Base-by-base conservation (phyloP, 2,888 invertebrate species). In the Dynastes hyllus region DNA sequence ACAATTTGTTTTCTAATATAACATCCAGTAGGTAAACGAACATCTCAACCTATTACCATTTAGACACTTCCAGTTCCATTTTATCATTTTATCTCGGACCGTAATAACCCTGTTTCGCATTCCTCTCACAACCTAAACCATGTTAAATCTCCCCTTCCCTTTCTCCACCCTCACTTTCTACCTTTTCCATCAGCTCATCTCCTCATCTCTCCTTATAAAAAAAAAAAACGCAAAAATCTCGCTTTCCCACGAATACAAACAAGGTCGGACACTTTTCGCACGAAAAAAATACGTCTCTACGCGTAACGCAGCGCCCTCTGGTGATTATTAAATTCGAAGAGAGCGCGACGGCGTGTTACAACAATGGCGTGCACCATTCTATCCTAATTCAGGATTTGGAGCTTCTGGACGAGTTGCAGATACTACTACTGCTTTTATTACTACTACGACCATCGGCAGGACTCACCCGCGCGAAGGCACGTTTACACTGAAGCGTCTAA, bases 321-420 rank as follows among this genome's bases (percentile, higher is more conserved):
- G 16, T 16, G 53, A 37, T 66, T 66, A 76, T 76, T 76, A 50
- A 76, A 76, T 76, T 66, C 65, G 40, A 63, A 76, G 32, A 51
- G 29, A n/a, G 53, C 53, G 53, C 53, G 16, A 53, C n/a, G 53
- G 16, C 53, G 63, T 65, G 51, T 53, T 65, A 50, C 65, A 76
- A 76, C 76, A 76, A 76, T 76, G 53, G 53, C 53, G 76, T 22
- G 76, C 37, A 69, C 85, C 85, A 84, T 86, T 85, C 86, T 83
- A 86, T 87, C 87, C 88, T 87, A 87, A 88, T 88, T 88, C 87
- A 85, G 84, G 87, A 87, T 87, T 87, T 87, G 87, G 86, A 86
- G 86, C 86, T 79, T 84, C 85, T 87, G 53, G 53, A 53, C 53
- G n/a, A n/a, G 53, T n/a, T 53, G 16, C 53, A 16, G 53, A 53